Evolutionary conservation across 2,888 invertebrate species (phyloP), one percentile per base, ranked within the genome.

Genomic region (Pinctada fucata): DNA sequence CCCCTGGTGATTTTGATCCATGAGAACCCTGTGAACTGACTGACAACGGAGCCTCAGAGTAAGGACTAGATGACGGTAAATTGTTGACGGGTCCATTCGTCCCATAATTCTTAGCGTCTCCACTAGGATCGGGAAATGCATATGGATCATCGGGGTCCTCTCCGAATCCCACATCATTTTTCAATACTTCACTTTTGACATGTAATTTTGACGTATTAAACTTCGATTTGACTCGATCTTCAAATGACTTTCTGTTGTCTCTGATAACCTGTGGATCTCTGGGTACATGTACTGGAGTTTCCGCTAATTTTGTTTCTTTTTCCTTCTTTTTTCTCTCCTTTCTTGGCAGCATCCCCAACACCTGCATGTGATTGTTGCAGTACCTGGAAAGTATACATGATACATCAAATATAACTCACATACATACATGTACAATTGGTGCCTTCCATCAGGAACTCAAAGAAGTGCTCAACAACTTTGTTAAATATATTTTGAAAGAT

Each of bases 301-400:
- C 48, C 1, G 47, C 58, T 51, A 78, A 63, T 6, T 75, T 58
- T 76, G 72, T 75, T 79, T 82, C 51, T 52, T 75, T 77, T n/a
- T 82, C 81, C 72, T 86, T 87, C 82, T 88, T 89, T 75, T 90
- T 90, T 71, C 88, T 83, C 76, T 89, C 89, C 70, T 88, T 89
- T 80, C 87, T 87, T 75, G 90, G 89, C 72, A 90, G 79, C 89
- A 90, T 90, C 6, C 90, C 90, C 80, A 89, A 84, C 50, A 93
- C 93, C 87, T 93, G 93, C 92, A 93, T 93, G 88, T 93, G 93
- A 85, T 93, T 93, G 88, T 93, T 93, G 86, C 93, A 93, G 83
- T 92, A 93, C 80, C 93, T 93, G 84, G 3, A 88, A 31, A 31
- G 31, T 31, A 86, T 31, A 31, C 31, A 31, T 31, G 31, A 31